A percentile compares a stretch with the other conserved stretches of the same genome.
Conservation (phyloP, 2,888 invertebrate genomes). For the Caradrina clavipalpis region DNA sequence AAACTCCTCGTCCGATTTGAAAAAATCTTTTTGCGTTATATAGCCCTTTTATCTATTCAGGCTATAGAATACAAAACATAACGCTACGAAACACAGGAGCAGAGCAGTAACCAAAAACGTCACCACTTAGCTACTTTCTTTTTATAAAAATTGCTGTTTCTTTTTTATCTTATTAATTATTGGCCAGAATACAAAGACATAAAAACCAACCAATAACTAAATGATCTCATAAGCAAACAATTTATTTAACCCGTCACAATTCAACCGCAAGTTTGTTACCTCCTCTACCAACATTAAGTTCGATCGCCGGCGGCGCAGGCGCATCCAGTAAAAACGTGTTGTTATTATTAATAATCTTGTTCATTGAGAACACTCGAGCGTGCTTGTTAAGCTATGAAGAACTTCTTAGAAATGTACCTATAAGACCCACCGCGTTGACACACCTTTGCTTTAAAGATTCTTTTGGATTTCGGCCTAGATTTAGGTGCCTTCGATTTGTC, state of each 20-base stretch:
- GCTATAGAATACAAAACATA: too few relatives aligned
- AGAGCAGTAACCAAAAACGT: too few relatives aligned
- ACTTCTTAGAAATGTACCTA: conserved; percentile 69
- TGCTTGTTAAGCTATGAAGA: conserved; percentile 65
- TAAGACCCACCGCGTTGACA: conserved; percentile 69
- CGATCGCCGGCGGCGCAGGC: conserved; percentile 85
- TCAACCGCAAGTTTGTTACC: conserved; percentile 74
- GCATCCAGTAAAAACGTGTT: conserved; percentile 85
- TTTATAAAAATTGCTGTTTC: too few relatives aligned
- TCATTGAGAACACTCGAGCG: conserved; percentile 76
- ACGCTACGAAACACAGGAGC: too few relatives aligned
- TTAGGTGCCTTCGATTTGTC: not conserved
- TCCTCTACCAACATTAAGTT: conserved; percentile 71
- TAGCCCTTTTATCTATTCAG: too few relatives aligned
- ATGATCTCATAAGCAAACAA: conserved; percentile 33
- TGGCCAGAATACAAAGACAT: not conserved
- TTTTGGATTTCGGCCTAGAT: conserved; percentile 5
- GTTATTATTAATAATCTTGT: conserved; percentile 88
- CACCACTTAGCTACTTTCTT: too few relatives aligned
- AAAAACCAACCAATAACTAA: conserved; percentile 2
- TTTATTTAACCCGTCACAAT: conserved; percentile 9
- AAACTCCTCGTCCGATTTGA: too few relatives aligned
- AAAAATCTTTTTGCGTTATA: too few relatives aligned
- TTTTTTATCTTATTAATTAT: not conserved
- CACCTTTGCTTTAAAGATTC: not conserved